Percentiles rank a stretch among this genome's conserved stretches.
Evolutionary conservation across 1,140 invertebrate species (phyloP).

Genomic region (Hirudo medicinalis): DNA sequence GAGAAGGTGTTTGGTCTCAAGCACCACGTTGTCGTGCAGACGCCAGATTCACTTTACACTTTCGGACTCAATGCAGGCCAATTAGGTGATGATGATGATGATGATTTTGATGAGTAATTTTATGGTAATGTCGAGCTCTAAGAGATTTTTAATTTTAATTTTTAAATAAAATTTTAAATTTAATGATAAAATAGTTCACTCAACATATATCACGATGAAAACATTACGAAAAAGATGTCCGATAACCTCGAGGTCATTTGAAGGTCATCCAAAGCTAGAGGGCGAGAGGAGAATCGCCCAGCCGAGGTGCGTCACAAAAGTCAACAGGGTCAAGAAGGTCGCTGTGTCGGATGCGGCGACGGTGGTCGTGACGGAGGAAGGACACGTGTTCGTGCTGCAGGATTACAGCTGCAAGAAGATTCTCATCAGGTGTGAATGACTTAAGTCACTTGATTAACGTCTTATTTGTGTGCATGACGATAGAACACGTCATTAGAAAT

Average conservation of each 20-base stretch:
- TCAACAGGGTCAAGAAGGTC: slow-evolving; percentile 42
- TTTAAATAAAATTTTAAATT: no score
- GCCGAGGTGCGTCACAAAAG: slow-evolving; percentile 36
- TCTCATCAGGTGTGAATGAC: slow-evolving; percentile 45
- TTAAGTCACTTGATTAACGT: no score
- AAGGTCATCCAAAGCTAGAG: slow-evolving; percentile 39
- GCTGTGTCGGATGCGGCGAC: slow-evolving; percentile 55
- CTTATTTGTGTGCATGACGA: no score
- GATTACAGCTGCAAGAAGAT: slow-evolving; percentile 53
- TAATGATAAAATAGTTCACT: no score
- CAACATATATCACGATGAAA: no score
- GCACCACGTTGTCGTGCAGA: slow-evolving; percentile 58
- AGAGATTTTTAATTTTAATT: no score
- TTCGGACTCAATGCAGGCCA: slow-evolving; percentile 64
- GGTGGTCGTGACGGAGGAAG: slow-evolving; percentile 50
- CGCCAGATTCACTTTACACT: slow-evolving; percentile 46
- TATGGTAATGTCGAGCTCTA: no score
- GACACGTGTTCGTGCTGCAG: slow-evolving; percentile 56
- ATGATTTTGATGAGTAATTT: no score
- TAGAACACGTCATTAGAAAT: no score
- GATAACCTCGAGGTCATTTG: slow-evolving; percentile 11
- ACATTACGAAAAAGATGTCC: no score
- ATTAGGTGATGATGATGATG: slow-evolving; percentile 43
- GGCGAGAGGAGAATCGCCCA: slow-evolving; percentile 28
- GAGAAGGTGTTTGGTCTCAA: slow-evolving; percentile 49